These are phyloP conservation scores for Panopea generosa DNA, from an alignment of 2,888 invertebrate species.

Conservation along the genomic window DNA sequence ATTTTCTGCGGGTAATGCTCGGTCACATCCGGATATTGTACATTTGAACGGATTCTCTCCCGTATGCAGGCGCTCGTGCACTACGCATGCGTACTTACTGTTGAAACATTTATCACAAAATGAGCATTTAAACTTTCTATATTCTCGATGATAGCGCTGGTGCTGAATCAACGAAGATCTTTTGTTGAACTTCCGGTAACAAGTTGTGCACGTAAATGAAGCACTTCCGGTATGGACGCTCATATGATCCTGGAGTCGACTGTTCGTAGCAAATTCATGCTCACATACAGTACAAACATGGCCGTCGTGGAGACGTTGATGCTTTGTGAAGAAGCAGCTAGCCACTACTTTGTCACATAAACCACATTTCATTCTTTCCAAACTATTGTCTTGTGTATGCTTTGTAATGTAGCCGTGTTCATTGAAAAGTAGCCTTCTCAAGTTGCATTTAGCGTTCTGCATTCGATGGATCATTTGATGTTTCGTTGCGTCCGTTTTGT, in stretches of 20 bases:
- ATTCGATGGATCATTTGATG: constrained; percentile 38
- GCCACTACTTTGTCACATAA: constrained; percentile 56
- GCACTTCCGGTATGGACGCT: constrained; percentile 45
- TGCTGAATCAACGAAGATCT: constrained; percentile 59
- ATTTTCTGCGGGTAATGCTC: constrained; percentile 59
- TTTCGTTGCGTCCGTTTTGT: constrained; percentile 34
- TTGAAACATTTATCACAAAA: constrained; percentile 57
- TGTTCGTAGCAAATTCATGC: constrained; percentile 57
- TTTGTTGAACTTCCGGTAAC: constrained; percentile 53
- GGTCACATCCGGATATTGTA: constrained; percentile 51
- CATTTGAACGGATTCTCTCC: constrained; percentile 59
- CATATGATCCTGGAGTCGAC: constrained; percentile 57
- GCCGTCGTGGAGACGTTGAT: constrained; percentile 56
- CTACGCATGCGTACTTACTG: constrained; percentile 58
- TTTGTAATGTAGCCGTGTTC: constrained; percentile 42
- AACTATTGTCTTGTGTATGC: constrained; percentile 6
- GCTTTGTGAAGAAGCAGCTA: constrained; percentile 58
- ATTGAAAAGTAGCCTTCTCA: constrained; percentile 24
- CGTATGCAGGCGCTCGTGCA: constrained; percentile 59
- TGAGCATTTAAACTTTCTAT: constrained; percentile 44
- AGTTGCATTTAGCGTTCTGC: constrained; percentile 28
- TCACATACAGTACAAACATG: constrained; percentile 51
- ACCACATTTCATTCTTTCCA: constrained; percentile 32
- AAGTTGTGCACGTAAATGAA: constrained; percentile 47
- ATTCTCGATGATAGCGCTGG: constrained; percentile 58